Percentiles rank a stretch among this genome's conserved stretches.
Evolutionary conservation across 2,888 invertebrate genomes (phyloP).

Genomic region (Syrphus vitripennis): DNA sequence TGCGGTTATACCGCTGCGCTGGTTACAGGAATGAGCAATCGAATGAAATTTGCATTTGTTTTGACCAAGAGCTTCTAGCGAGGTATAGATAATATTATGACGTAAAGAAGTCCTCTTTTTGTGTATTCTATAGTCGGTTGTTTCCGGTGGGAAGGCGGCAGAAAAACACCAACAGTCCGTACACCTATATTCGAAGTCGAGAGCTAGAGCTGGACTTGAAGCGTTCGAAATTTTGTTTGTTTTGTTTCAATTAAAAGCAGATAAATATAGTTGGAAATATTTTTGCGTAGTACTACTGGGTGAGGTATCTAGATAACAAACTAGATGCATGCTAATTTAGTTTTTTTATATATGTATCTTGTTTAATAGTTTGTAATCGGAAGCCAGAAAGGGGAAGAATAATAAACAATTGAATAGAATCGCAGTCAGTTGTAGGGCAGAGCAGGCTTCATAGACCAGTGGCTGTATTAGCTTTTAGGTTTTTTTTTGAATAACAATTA

Average conservation of each 20-base stretch:
- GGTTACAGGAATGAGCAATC: conserved; percentile 46
- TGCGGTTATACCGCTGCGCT: background rate
- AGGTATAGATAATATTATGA: background rate
- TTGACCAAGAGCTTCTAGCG: conserved; percentile 14
- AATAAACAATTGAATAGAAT: conserved; percentile 36
- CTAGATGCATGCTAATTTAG: conserved; percentile 43
- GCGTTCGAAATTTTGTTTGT: conserved; percentile 12
- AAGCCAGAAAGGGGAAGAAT: background rate
- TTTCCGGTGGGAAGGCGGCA: background rate
- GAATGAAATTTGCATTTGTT: conserved; percentile 63
- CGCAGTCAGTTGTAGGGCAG: background rate
- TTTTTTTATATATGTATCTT: background rate
- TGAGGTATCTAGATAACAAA: conserved; percentile 17
- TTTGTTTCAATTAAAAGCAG: conserved; percentile 52
- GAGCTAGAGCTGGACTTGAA: background rate
- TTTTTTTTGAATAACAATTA: conserved; percentile 2
- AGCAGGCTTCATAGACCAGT: conserved; percentile 18
- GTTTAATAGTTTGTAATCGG: conserved; percentile 27
- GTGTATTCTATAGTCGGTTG: conserved; percentile 22
- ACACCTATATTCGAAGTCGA: background rate
- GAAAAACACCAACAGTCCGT: background rate
- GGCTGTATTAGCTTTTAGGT: conserved; percentile 19
- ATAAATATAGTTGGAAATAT: conserved; percentile 43
- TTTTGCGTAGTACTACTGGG: conserved; percentile 32
- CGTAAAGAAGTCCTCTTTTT: background rate